A percentile compares a stretch with the other conserved stretches of the same genome.
phyloP scores from a whole-genome alignment of 2,888 invertebrate genomes.

The Drosophila lacicola region DNA sequence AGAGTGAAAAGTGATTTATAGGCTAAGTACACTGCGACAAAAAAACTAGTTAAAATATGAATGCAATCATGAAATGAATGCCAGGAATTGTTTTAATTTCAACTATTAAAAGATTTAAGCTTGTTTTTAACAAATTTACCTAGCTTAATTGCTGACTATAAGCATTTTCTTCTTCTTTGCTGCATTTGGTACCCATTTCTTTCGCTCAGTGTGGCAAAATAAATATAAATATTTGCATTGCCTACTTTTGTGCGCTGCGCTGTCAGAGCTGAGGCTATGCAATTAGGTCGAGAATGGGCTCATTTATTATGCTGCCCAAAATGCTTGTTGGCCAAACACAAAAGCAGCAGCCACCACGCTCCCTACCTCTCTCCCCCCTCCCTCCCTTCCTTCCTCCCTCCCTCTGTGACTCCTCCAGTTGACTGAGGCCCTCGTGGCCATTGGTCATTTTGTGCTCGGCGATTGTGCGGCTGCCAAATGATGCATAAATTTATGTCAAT shows the following conservation, averaged over 20 bases:
- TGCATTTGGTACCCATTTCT: neutral
- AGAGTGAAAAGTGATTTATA: slow-evolving; percentile 43
- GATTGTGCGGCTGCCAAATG: slow-evolving; percentile 52
- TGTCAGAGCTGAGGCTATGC: slow-evolving; percentile 18
- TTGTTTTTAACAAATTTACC: neutral
- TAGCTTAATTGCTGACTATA: neutral
- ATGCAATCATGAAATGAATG: slow-evolving; percentile 32
- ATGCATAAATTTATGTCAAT: slow-evolving; percentile 74
- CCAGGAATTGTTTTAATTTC: slow-evolving; percentile 19
- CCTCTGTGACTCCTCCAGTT: too few relatives aligned
- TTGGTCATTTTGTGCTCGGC: slow-evolving; percentile 39
- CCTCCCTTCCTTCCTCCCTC: neutral
- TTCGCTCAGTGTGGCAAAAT: slow-evolving; percentile 38
- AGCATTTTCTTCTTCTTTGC: neutral
- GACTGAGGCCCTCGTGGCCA: slow-evolving; percentile 5
- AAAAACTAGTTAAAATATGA: slow-evolving; percentile 7
- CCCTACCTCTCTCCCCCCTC: neutral
- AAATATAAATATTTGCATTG: slow-evolving; percentile 53
- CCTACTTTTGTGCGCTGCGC: slow-evolving; percentile 52
- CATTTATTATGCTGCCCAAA: slow-evolving; percentile 55
- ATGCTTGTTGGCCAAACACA: slow-evolving; percentile 40
- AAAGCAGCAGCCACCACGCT: slow-evolving; percentile 2
- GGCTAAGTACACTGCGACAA: slow-evolving; percentile 45
- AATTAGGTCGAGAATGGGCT: slow-evolving; percentile 52
- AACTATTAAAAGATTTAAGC: neutral